A percentile compares a stretch with the other conserved stretches of the same genome.
Conservation (phyloP, 2,888 invertebrate species). For the Blera fallax region DNA sequence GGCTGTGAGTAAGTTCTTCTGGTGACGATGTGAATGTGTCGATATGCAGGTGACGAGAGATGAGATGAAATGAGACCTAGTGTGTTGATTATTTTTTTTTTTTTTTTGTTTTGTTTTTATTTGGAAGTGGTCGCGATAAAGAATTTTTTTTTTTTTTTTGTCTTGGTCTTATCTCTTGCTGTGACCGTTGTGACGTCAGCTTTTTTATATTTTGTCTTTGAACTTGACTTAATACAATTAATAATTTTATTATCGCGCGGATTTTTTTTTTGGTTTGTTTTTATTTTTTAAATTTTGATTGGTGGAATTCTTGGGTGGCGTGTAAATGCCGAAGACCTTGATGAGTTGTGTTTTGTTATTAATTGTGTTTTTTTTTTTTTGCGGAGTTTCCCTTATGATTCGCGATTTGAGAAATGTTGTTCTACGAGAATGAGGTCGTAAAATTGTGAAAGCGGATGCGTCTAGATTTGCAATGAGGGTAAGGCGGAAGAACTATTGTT, state of each 20-base stretch:
- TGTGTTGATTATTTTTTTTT: conserved; percentile 38
- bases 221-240: conserved; percentile 63
- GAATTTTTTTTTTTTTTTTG: conserved; percentile 20
- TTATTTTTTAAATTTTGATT: conserved; percentile 18
- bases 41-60: conserved; percentile 63
- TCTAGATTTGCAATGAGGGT: background rate
- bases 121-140: conserved; percentile 46
- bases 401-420: background rate
- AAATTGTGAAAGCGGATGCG: conserved; percentile 1
- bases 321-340: conserved; percentile 32
- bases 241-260: conserved; percentile 51
- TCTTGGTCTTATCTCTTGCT: conserved; percentile 25
- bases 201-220: conserved; percentile 47
- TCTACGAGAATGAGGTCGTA: background rate
- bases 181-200: conserved; percentile 41
- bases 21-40: conserved; percentile 59
- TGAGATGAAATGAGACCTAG: conserved; percentile 63
- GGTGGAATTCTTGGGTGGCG: conserved; percentile 21
- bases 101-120: conserved; percentile 31
- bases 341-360: conserved; percentile 7
- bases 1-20: conserved; percentile 62
- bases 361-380: background rate
- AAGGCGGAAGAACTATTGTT: background rate
- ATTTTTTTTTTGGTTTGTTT: background rate
- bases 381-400: conserved; percentile 48